Percentiles rank a stretch among this genome's conserved stretches.
These are phyloP conservation scores for Apogon hyalosoma DNA, from an alignment of 2,797 vertebrate species.

Conservation along the genomic window DNA sequence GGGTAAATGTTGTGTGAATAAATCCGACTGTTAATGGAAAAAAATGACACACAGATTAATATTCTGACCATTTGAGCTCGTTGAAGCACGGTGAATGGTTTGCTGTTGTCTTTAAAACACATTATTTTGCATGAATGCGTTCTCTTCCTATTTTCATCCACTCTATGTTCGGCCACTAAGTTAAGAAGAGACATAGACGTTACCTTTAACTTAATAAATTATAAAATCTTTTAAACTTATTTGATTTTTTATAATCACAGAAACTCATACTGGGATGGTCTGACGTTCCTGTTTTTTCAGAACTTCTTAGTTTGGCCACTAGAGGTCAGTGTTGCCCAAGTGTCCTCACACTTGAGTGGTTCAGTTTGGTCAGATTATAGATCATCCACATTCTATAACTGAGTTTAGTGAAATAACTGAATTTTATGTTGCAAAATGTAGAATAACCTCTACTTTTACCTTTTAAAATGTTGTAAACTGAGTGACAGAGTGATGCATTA, in stretches of 20 bases:
- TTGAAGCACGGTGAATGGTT: constrained; percentile 12
- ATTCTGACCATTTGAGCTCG: constrained; percentile 16
- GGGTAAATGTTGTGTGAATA: constrained; percentile 47
- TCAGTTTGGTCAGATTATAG: constrained; percentile 2
- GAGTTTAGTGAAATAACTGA: background rate
- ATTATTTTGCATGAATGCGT: constrained; percentile 25
- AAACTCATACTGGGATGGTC: background rate
- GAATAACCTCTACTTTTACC: too few species aligned
- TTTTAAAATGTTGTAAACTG: background rate
- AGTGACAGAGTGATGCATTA: too few species aligned
- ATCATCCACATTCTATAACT: background rate
- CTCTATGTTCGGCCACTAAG: background rate
- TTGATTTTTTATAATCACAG: background rate
- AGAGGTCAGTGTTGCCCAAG: constrained; percentile 70
- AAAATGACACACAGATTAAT: constrained; percentile 6
- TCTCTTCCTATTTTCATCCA: background rate
- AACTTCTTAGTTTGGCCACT: constrained; percentile 56
- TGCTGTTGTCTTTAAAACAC: constrained; percentile 9
- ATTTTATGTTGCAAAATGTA: background rate
- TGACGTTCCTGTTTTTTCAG: background rate
- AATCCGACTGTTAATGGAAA: constrained; percentile 39
- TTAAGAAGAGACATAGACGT: too few species aligned
- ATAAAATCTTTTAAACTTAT: background rate
- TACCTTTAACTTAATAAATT: background rate
- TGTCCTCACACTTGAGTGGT: background rate